A percentile compares a stretch with the other conserved stretches of the same genome.
These are phyloP conservation scores for Tupiocoris notatus DNA, from an alignment of 2,888 invertebrate species.

Conservation along the genomic window DNA sequence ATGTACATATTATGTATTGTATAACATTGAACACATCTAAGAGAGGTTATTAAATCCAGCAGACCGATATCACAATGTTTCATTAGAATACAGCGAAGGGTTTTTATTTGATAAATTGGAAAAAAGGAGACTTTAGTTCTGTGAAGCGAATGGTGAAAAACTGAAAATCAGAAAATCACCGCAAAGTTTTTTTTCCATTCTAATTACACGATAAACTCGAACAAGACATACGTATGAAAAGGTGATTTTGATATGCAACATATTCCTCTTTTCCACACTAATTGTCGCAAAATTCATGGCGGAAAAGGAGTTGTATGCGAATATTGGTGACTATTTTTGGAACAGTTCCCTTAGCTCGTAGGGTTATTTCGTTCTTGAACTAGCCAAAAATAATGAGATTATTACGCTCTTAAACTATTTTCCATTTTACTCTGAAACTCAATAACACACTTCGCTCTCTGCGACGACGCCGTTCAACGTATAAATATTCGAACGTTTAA, in stretches of 20 bases:
- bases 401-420: too few relatives aligned
- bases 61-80: conserved; percentile 47
- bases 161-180: neutral
- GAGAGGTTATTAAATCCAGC: conserved; percentile 42
- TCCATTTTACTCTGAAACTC: too few relatives aligned
- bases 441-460: too few relatives aligned
- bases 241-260: conserved; percentile 46
- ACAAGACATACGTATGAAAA: conserved; percentile 29
- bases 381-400: too few relatives aligned
- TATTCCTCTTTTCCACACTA: conserved; percentile 41
- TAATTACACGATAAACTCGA: neutral
- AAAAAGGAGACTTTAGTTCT: neutral
- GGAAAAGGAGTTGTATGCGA: neutral
- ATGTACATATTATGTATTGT: conserved; percentile 44
- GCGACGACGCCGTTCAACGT: too few relatives aligned
- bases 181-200: neutral
- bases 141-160: neutral
- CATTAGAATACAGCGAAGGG: conserved; percentile 44
- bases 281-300: conserved; percentile 6
- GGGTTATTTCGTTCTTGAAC: too few relatives aligned
- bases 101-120: neutral
- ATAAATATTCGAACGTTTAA: too few relatives aligned
- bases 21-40: conserved; percentile 48
- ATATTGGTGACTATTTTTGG: too few relatives aligned
- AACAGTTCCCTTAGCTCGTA: too few relatives aligned